Percentiles rank a stretch among this genome's conserved stretches.
Conservation (phyloP, 2,797 vertebrate genomes). For the Buceros bicornis region DNA sequence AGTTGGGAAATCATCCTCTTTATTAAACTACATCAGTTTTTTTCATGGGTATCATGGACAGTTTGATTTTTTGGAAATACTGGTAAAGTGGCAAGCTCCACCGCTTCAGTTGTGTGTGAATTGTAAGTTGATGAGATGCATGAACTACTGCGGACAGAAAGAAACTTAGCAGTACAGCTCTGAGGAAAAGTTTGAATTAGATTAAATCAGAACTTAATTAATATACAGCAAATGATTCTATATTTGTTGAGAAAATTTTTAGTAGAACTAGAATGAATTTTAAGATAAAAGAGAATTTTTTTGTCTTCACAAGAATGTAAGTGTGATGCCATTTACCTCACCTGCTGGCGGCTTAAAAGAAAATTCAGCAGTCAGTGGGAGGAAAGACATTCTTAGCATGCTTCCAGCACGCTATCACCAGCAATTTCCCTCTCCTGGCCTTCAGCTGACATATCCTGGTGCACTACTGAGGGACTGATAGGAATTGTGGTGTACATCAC, state of each 20-base stretch:
- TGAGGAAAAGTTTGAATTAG: background rate
- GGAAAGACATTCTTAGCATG: background rate
- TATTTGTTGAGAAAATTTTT: conserved; percentile 38
- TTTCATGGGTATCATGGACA: background rate
- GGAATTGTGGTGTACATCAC: background rate
- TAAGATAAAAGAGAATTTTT: conserved; percentile 37
- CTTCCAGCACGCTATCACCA: background rate
- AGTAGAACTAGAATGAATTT: conserved; percentile 53
- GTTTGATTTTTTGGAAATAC: background rate
- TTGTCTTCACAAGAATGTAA: conserved; percentile 36
- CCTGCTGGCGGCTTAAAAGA: conserved; percentile 36
- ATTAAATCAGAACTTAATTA: conserved; percentile 11
- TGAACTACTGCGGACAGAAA: background rate
- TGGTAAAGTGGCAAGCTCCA: background rate
- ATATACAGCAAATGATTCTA: background rate
- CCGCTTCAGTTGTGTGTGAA: conserved; percentile 47
- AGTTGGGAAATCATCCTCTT: background rate
- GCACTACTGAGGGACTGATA: background rate
- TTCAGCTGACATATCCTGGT: background rate
- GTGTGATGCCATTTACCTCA: conserved; percentile 55
- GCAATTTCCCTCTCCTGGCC: background rate
- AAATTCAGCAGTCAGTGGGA: conserved; percentile 38
- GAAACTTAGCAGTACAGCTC: conserved; percentile 9
- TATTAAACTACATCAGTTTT: background rate
- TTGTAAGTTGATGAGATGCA: background rate